A percentile compares a stretch with the other conserved stretches of the same genome.
Evolutionary conservation across 2,888 invertebrate genomes (phyloP).

Genomic region (Diplazon laetatorius): DNA sequence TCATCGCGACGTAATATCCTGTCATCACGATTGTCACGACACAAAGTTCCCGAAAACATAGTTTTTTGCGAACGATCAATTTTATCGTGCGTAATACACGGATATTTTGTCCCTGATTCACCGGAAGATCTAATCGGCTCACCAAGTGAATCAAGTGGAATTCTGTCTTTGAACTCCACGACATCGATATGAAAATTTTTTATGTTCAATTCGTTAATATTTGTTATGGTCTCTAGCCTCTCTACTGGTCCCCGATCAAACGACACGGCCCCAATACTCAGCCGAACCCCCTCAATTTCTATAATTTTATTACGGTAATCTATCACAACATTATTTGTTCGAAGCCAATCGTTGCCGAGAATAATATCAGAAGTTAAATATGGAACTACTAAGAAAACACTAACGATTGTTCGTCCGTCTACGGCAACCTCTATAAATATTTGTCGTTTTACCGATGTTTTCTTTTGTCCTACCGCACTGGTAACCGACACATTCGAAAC

Average conservation of each 20-base stretch:
- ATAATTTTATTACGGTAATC: slow-evolving; percentile 18
- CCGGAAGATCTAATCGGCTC: no score
- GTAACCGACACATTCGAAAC: slow-evolving; percentile 38
- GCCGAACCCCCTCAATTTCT: background rate
- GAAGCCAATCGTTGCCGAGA: slow-evolving; percentile 53
- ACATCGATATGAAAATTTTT: background rate
- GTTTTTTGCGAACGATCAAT: no score
- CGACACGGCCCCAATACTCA: background rate
- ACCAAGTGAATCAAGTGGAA: no score
- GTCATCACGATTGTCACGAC: no score
- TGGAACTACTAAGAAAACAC: slow-evolving; percentile 46
- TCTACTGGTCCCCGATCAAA: slow-evolving; percentile 1
- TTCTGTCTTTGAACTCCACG: background rate
- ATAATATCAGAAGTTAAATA: slow-evolving; percentile 46
- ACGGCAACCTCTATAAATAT: slow-evolving; percentile 24
- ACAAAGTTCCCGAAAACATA: no score
- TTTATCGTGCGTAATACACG: no score
- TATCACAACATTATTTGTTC: slow-evolving; percentile 20
- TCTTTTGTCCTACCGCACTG: slow-evolving; percentile 44
- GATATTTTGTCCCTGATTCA: no score
- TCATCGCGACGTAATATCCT: no score
- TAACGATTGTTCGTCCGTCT: background rate
- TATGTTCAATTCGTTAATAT: background rate
- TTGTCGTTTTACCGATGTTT: slow-evolving; percentile 40
- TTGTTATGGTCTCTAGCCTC: background rate